phyloP scores from a whole-genome alignment of 2,888 invertebrate species.

The Lasioglossum marginatum region DNA sequence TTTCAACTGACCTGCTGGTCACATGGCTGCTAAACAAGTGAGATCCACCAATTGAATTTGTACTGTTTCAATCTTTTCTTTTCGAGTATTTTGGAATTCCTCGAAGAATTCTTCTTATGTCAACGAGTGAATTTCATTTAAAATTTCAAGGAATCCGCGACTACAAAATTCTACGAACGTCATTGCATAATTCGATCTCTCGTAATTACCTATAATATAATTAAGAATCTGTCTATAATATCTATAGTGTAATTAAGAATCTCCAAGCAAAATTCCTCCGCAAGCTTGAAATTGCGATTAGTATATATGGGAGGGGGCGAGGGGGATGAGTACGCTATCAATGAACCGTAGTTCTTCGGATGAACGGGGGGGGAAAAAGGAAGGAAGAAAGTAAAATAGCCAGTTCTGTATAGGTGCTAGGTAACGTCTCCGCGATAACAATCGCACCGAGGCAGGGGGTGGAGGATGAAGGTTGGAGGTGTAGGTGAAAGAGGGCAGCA shows the following conservation, averaged over 20 bases:
- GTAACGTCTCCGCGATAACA: slow-evolving; percentile 77
- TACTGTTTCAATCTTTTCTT: too few relatives aligned
- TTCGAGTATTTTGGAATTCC: too few relatives aligned
- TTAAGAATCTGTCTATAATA: too few relatives aligned
- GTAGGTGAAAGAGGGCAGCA: slow-evolving; percentile 50
- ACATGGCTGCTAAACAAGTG: not conserved
- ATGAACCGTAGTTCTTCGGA: slow-evolving; percentile 26
- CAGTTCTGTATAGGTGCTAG: slow-evolving; percentile 62
- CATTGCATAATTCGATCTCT: not conserved
- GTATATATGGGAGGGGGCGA: slow-evolving; percentile 10
- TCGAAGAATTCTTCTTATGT: too few relatives aligned
- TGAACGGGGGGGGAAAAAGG: slow-evolving; percentile 17
- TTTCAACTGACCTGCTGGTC: not conserved
- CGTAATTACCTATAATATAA: too few relatives aligned
- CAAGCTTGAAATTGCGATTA: slow-evolving; percentile 46
- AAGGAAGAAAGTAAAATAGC: slow-evolving; percentile 50
- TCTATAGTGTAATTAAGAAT: too few relatives aligned
- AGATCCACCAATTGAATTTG: too few relatives aligned
- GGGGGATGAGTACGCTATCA: slow-evolving; percentile 30
- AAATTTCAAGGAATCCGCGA: not conserved
- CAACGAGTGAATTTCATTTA: not conserved
- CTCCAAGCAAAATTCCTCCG: slow-evolving; percentile 7
- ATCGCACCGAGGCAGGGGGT: slow-evolving; percentile 68
- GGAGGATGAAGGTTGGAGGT: slow-evolving; percentile 52
- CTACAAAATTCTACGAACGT: not conserved